Base-by-base conservation (phyloP, 2,888 invertebrate genomes). In the Entomobrya multifasciata region DNA sequence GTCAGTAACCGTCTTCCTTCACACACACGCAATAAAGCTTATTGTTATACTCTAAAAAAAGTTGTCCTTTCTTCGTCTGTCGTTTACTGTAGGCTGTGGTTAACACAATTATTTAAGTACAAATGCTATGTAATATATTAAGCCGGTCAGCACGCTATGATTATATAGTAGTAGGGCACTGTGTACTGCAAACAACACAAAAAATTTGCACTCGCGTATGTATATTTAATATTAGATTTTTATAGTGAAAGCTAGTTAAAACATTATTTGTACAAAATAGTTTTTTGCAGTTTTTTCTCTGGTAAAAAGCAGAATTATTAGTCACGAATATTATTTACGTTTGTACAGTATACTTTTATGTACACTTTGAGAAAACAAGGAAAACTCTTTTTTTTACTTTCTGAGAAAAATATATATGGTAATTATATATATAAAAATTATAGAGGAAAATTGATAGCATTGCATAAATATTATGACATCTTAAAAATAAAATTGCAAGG, bases 1-100 rank as follows among this genome's bases (percentile, higher is more conserved):
- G 70, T 70, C 70, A 36, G 70, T 70, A 70, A 70, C 70, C 25
- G 70, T 70, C 44, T 70, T 52, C 8, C 17, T 70, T 47, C 70
- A 47, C 47, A 25, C 47, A 47, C 70, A 70, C 22, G 20, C 67
- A 67, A 70, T 15, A 67, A 57, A 20, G 55, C 55, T 36, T 36
- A 36, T 4, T 36, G 4, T 36, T 8, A 8, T 30, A 30, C 62
- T 13, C 20, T 25, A 2, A 44, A 10, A 25, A 22, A 55, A 41
- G 11, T 52, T 4, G 55, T 74, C 27, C 15, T 47, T 70, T 70
- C 11, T 74, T 22, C 52, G 52, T 17, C 52, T 52, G 74, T 52
- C n/a, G 15, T 17, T 1, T 17, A 52, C 52, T 2, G n/a, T 49
- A 49, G 15, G 17, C 6, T 17, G 17, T 17, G 17, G n/a, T 52